phyloP scores from a whole-genome alignment of 2,113 vertebrate genomes.

The Platysternon megacephalum region DNA sequence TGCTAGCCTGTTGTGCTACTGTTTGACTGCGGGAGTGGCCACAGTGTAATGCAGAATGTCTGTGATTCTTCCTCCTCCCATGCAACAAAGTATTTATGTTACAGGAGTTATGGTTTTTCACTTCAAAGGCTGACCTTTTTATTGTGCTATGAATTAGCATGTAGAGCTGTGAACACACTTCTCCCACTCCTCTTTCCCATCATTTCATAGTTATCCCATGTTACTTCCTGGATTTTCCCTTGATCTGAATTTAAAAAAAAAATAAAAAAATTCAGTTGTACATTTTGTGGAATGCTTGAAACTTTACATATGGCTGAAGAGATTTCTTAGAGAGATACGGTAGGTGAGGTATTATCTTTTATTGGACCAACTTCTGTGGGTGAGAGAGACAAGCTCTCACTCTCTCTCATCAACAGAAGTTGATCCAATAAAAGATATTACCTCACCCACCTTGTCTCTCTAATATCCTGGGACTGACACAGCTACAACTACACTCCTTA shows the following conservation, averaged over 20 bases:
- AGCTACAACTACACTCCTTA: not conserved
- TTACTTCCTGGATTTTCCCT: not conserved
- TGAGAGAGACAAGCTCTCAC: not conserved
- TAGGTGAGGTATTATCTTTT: too few species aligned
- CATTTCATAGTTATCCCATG: not conserved
- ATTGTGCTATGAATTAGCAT: not conserved
- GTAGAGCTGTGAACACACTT: not conserved
- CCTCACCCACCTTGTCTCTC: not conserved
- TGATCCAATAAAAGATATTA: not conserved
- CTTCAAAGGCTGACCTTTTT: not conserved
- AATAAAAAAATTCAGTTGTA: not conserved
- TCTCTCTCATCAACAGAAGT: not conserved
- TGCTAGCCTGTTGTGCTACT: not conserved
- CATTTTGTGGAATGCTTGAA: constrained; percentile 42
- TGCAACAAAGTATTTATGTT: not conserved
- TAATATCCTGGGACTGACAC: not conserved
- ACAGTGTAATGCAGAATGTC: not conserved
- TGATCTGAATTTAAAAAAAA: not conserved
- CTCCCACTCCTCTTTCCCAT: not conserved
- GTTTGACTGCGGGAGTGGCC: not conserved
- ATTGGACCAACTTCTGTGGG: too few species aligned
- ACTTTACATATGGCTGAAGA: constrained; percentile 37
- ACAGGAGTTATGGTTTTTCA: not conserved
- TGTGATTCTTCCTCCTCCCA: not conserved
- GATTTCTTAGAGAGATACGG: not conserved